Conservation (phyloP, 1,140 invertebrate species). For the Epicauta chinensis region DNA sequence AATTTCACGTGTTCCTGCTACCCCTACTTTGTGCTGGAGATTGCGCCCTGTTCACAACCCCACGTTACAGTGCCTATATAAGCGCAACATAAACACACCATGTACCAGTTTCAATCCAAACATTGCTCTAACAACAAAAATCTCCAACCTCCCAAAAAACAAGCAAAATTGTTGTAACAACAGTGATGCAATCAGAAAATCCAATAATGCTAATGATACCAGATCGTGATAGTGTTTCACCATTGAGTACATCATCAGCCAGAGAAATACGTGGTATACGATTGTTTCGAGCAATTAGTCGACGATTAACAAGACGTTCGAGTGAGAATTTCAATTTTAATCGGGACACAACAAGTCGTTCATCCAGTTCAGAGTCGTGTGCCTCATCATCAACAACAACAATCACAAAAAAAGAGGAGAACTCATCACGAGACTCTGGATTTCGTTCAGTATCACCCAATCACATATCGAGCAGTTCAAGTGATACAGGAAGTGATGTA, state of each 20-base stretch:
- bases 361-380: conserved; percentile 49
- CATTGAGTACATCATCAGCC: conserved; percentile 44
- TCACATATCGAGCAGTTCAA: conserved; percentile 50
- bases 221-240: conserved; percentile 30
- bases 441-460: conserved; percentile 38
- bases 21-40: conserved; percentile 1
- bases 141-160: too few species aligned
- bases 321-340: conserved; percentile 45
- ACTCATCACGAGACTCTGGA: conserved; percentile 23
- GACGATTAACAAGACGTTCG: conserved; percentile 49
- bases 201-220: conserved; percentile 22
- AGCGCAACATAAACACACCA: conserved; percentile 19
- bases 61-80: conserved; percentile 25
- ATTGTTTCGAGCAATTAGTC: conserved; percentile 54
- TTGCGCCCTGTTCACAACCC: conserved; percentile 16
- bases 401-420: conserved; percentile 37
- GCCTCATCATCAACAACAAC: conserved; percentile 38
- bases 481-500: conserved; percentile 52
- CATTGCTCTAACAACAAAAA: not conserved
- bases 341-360: conserved; percentile 52
- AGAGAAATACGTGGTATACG: conserved; percentile 47
- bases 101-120: conserved; percentile 17
- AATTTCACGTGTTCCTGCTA: conserved; percentile 16
- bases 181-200: conserved; percentile 26
- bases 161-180: not conserved